Percentiles rank a stretch among this genome's conserved stretches.
Evolutionary conservation across 2,797 vertebrate genomes (phyloP).

Genomic region (Eleutherodactylus coqui): DNA sequence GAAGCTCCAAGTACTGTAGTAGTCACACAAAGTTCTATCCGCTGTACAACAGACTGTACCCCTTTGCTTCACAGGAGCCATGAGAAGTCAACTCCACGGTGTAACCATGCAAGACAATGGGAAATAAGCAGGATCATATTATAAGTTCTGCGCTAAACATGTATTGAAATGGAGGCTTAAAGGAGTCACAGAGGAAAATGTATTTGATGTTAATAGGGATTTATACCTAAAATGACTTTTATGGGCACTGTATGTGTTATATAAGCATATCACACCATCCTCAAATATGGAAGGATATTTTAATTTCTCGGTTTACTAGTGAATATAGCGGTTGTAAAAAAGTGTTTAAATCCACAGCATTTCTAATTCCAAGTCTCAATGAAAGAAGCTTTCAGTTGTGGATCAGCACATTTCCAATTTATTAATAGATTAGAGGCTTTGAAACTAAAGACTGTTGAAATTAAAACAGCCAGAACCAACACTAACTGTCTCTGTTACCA

Average conservation of each 20-base stretch:
- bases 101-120: neutral
- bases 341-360: conserved; percentile 9
- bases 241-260: neutral
- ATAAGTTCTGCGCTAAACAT: neutral
- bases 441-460: conserved; percentile 32
- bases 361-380: conserved; percentile 27
- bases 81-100: neutral
- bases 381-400: conserved; percentile 35
- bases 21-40: too few relatives aligned
- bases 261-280: neutral
- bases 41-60: too few relatives aligned
- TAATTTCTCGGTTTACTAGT: neutral
- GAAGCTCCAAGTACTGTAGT: too few relatives aligned
- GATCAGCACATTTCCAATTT: conserved; percentile 31
- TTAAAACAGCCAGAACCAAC: conserved; percentile 34
- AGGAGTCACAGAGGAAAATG: neutral
- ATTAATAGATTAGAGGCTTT: conserved; percentile 37
- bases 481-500: conserved; percentile 17
- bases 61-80: neutral
- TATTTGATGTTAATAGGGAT: conserved; percentile 4
- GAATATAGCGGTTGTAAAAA: conserved; percentile 14
- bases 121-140: neutral
- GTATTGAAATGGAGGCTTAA: neutral
- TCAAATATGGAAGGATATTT: conserved; percentile 22
- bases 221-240: neutral